Base-by-base conservation (phyloP, 2,113 vertebrate species). In the Grallaria varia region DNA sequence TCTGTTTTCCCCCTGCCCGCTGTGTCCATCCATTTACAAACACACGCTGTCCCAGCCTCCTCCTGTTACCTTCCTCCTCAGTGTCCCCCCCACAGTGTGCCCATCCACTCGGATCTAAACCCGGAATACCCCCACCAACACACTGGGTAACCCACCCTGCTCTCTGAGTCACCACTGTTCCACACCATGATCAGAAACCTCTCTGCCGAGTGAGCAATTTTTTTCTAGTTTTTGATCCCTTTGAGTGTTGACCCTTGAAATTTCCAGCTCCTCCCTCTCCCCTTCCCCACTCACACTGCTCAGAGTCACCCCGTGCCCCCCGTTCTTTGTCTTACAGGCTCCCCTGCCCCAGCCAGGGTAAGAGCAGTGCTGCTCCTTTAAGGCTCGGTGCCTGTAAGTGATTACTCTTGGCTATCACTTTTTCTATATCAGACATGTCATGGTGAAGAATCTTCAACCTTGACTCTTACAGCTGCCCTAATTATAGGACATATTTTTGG, bases 401-500 rank as follows among this genome's bases (percentile, higher is more conserved):
- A 96, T 97, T 95, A 93, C 96, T 97, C 97, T 81, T 84, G 94
- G 95, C 95, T 96, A 95, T 95, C 92, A 89, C 95, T 96, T 95
- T 96, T 96, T 95, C 95, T 95, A 91, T 97, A 96, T 95, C 97
- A 96, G 95, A 96, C 87, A 15, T 97, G 97, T 97, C 97, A 97
- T 67, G 95, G 94, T 97, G 97, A 97, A 97, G 97, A 95, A 97
- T 97, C 95, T 97, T 97, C 97, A 97, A 97, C 97, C 97, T 97
- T 97, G 97, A 97, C 97, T 97, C 97, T 96, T 97, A 80, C 87
- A 97, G 96, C 92, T 95, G 97, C 97, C 97, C 97, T 97, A 97
- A 97, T 97, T 96, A 97, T 94, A 97, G 97, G 97, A 97, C 97
- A 96, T 96, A 97, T 97, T 97, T 97, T 97, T 97, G 97, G 96